Evolutionary conservation across 2,797 vertebrate species (phyloP).

Genomic region (Malacoctenus gilli): DNA sequence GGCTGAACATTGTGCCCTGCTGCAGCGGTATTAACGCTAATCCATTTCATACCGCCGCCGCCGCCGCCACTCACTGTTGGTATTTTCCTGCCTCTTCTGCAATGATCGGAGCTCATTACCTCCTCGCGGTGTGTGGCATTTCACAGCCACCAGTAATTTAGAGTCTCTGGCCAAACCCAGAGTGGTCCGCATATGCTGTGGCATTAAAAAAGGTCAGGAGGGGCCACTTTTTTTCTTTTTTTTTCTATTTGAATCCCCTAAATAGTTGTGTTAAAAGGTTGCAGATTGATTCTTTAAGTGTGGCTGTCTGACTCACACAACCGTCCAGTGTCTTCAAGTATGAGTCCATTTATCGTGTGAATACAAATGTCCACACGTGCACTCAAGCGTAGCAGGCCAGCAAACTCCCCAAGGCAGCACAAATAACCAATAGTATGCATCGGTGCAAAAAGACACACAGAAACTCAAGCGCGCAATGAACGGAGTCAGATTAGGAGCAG

Average conservation of each 20-base stretch:
- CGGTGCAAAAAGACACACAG: slow-evolving; percentile 7
- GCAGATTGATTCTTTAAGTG: slow-evolving; percentile 44
- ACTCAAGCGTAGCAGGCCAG: slow-evolving; percentile 3
- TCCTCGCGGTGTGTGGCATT: slow-evolving; percentile 49
- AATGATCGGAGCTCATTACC: slow-evolving; percentile 57
- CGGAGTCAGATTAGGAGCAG: slow-evolving; percentile 54
- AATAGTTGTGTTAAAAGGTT: slow-evolving; percentile 44
- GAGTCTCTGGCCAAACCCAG: slow-evolving; percentile 40
- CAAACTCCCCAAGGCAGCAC: slow-evolving; percentile 4
- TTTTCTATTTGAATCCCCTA: slow-evolving; percentile 41
- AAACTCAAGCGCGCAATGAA: slow-evolving; percentile 2
- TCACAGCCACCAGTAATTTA: slow-evolving; percentile 49
- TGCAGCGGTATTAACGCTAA: slow-evolving; percentile 36
- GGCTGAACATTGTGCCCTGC: slow-evolving; percentile 21
- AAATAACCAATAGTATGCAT: slow-evolving; percentile 20
- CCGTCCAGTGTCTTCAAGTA: background rate
- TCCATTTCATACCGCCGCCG: no score
- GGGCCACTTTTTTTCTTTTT: no score
- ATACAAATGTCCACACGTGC: background rate
- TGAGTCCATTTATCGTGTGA: slow-evolving; percentile 5
- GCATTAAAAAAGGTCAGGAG: slow-evolving; percentile 61
- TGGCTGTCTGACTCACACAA: slow-evolving; percentile 32
- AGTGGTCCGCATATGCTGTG: slow-evolving; percentile 51
- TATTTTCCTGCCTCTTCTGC: slow-evolving; percentile 28
- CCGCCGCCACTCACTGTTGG: slow-evolving; percentile 29